Conservation (phyloP, 2,888 invertebrate species). For the Rhogogaster chlorosoma region DNA sequence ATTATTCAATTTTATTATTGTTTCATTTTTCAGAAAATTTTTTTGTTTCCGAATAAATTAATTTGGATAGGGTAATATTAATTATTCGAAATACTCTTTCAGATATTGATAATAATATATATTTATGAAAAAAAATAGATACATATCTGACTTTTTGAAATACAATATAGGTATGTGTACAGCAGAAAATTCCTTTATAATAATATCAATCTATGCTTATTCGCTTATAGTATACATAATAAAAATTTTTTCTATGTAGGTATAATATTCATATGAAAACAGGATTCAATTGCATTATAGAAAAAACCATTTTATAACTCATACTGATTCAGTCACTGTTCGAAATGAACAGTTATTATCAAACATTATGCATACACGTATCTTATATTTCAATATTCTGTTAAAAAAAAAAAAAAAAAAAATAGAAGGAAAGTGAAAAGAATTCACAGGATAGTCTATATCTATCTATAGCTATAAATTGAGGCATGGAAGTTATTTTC, state of each 20-base stretch:
- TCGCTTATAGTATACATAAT: background rate
- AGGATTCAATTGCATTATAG: background rate
- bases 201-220: slow-evolving; percentile 6
- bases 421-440: background rate
- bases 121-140: slow-evolving; percentile 51
- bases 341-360: slow-evolving; percentile 8
- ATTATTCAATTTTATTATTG: slow-evolving; percentile 32
- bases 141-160: slow-evolving; percentile 36
- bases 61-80: background rate
- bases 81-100: background rate
- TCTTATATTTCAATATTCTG: slow-evolving; percentile 11
- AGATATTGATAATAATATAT: slow-evolving; percentile 26
- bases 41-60: background rate
- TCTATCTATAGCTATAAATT: slow-evolving; percentile 13
- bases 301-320: background rate
- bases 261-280: background rate
- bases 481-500: slow-evolving; percentile 2
- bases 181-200: slow-evolving; percentile 1
- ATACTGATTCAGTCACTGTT: slow-evolving; percentile 6
- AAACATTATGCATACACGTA: background rate
- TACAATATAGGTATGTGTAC: slow-evolving; percentile 37
- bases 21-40: background rate
- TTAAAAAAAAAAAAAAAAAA: background rate
- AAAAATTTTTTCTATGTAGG: background rate
- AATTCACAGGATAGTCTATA: background rate